A percentile compares a stretch with the other conserved stretches of the same genome.
Evolutionary conservation across 1,140 invertebrate genomes (phyloP).

Genomic region (Parapsyche elsis): DNA sequence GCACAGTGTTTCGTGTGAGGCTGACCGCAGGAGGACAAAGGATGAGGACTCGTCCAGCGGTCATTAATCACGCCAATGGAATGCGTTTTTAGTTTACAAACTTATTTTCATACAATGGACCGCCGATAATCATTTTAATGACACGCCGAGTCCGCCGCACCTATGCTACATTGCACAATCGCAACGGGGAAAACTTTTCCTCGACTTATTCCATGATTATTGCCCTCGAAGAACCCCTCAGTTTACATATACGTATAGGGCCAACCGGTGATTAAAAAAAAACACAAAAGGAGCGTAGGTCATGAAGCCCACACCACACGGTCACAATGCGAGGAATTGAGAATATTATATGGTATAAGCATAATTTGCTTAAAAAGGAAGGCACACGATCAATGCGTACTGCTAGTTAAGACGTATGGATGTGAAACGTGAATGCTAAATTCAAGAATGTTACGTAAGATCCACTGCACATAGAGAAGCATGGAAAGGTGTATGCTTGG

Average conservation of each 20-base stretch:
- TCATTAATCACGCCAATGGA: constrained; percentile 26
- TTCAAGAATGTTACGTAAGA: too few relatives aligned
- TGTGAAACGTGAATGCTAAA: too few relatives aligned
- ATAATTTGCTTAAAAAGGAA: too few relatives aligned
- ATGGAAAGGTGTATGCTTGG: too few relatives aligned
- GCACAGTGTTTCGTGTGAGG: background rate
- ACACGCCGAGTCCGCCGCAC: background rate
- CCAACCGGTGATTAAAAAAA: background rate
- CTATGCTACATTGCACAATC: background rate
- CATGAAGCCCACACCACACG: too few relatives aligned
- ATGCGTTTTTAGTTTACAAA: constrained; percentile 19
- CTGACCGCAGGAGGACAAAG: constrained; percentile 32
- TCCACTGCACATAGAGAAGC: too few relatives aligned
- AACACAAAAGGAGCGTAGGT: background rate
- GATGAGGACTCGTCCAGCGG: constrained; percentile 1
- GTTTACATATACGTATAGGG: background rate
- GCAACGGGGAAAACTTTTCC: background rate
- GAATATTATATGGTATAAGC: too few relatives aligned
- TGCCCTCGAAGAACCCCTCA: too few relatives aligned
- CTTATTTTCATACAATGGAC: constrained; percentile 40
- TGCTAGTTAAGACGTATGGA: too few relatives aligned
- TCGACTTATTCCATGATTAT: background rate
- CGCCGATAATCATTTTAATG: constrained; percentile 35
- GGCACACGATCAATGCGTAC: too few relatives aligned
- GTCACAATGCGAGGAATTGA: too few relatives aligned